Evolutionary conservation across 1,140 invertebrate genomes (phyloP).

Genomic region (Oppia nitens): DNA sequence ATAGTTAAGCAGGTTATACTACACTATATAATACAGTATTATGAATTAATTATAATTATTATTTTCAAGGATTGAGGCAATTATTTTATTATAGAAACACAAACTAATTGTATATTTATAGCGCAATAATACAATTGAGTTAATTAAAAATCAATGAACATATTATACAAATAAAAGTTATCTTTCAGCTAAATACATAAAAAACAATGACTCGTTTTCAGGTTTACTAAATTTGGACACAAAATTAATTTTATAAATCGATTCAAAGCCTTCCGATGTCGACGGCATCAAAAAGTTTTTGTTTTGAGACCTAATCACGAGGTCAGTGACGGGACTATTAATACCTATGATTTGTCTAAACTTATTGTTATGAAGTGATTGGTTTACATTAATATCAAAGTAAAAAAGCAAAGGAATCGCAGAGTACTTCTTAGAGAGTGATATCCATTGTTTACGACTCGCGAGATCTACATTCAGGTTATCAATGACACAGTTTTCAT

Average conservation of each 20-base stretch:
- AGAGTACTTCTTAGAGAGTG: background rate
- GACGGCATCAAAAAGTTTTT: slow-evolving; percentile 1
- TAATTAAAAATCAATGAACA: too few species aligned
- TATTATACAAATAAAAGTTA: too few species aligned
- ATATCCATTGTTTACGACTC: slow-evolving; percentile 7
- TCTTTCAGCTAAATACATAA: slow-evolving; percentile 10
- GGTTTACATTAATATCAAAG: slow-evolving; percentile 1
- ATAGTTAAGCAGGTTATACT: too few species aligned
- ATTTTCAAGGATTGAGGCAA: too few species aligned
- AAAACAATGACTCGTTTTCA: background rate
- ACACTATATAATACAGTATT: too few species aligned
- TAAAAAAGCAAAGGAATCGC: background rate
- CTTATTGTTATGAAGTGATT: background rate
- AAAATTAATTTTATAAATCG: slow-evolving; percentile 3
- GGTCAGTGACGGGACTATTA: background rate
- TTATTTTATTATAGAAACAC: too few species aligned
- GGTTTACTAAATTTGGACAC: background rate
- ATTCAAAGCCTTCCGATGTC: background rate
- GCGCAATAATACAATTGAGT: too few species aligned
- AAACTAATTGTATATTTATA: too few species aligned
- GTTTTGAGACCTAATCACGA: slow-evolving; percentile 2
- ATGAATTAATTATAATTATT: too few species aligned
- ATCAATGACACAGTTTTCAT: slow-evolving; percentile 13
- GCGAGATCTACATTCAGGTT: slow-evolving; percentile 13
- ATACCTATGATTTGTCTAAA: background rate